Evolutionary conservation across 2,888 invertebrate genomes (phyloP).

Genomic region (Scrobipalpa costella): DNA sequence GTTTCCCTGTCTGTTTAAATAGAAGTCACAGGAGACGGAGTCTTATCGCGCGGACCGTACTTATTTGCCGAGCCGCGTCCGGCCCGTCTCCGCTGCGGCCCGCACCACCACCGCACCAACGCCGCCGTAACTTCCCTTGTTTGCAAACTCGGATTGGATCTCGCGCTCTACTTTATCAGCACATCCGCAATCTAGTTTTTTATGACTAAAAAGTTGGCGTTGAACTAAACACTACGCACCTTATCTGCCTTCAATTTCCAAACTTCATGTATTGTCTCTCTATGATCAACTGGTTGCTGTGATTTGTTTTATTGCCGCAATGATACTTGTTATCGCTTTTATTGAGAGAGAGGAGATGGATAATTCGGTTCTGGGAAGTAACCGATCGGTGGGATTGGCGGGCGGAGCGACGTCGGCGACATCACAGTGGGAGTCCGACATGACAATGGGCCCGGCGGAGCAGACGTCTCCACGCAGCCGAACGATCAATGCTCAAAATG

Average conservation of each 20-base stretch:
- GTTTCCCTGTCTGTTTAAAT: slow-evolving; percentile 76
- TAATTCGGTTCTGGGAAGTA: slow-evolving; percentile 49
- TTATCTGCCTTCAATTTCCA: not conserved
- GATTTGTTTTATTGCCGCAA: slow-evolving; percentile 21
- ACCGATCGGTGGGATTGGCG: slow-evolving; percentile 48
- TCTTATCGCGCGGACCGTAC: slow-evolving; percentile 72
- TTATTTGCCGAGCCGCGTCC: slow-evolving; percentile 67
- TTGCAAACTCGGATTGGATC: slow-evolving; percentile 80
- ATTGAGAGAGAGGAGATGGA: slow-evolving; percentile 37
- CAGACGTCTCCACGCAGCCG: slow-evolving; percentile 53
- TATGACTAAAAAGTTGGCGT: slow-evolving; percentile 73
- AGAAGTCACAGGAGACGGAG: slow-evolving; percentile 74
- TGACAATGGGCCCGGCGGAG: slow-evolving; percentile 62
- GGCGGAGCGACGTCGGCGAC: slow-evolving; percentile 57
- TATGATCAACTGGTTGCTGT: slow-evolving; percentile 18
- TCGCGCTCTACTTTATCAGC: slow-evolving; percentile 74
- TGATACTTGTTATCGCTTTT: slow-evolving; percentile 30
- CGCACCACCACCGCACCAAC: slow-evolving; percentile 41
- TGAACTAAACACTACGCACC: slow-evolving; percentile 47
- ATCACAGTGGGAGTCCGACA: slow-evolving; percentile 65
- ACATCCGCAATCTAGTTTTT: slow-evolving; percentile 77
- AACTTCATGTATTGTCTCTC: not conserved
- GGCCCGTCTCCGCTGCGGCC: slow-evolving; percentile 35
- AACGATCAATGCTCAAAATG: slow-evolving; percentile 62
- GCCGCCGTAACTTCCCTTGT: slow-evolving; percentile 74